Conservation (phyloP, 1,140 invertebrate species). For the Lamellibrachia luymesi region DNA sequence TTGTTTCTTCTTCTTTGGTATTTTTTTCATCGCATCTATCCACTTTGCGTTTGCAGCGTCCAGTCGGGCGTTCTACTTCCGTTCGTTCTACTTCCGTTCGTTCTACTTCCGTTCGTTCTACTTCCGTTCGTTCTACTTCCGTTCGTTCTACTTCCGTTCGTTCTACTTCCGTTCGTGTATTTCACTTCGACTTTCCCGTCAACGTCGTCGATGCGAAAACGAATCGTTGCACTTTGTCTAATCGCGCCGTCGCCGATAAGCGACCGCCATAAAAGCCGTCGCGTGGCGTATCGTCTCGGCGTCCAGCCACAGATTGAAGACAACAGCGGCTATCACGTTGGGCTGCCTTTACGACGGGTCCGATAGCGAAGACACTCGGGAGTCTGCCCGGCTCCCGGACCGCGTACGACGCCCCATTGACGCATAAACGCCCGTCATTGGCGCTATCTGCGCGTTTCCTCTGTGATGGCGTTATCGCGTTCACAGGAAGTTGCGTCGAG, state of each 20-base stretch:
- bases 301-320: background rate
- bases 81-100: too few relatives aligned
- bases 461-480: background rate
- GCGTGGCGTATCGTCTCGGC: background rate
- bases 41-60: background rate
- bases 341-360: background rate
- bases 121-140: too few relatives aligned
- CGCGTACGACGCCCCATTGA: background rate
- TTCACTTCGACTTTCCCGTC: background rate
- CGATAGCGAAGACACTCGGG: background rate
- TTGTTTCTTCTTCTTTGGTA: background rate
- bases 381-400: background rate
- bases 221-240: background rate
- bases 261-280: background rate
- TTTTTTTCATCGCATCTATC: background rate
- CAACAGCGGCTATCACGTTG: background rate
- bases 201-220: background rate
- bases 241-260: background rate
- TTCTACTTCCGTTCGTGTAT: background rate
- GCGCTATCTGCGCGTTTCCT: background rate
- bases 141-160: too few relatives aligned
- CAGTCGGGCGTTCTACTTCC: background rate
- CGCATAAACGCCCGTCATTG: background rate
- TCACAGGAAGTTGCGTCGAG: conserved; percentile 3
- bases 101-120: background rate